Percentiles rank a stretch among this genome's conserved stretches.
Evolutionary conservation across 53 echinoderm and acorn worm genomes (phyloP).

Genomic region (Arbacia lixula): DNA sequence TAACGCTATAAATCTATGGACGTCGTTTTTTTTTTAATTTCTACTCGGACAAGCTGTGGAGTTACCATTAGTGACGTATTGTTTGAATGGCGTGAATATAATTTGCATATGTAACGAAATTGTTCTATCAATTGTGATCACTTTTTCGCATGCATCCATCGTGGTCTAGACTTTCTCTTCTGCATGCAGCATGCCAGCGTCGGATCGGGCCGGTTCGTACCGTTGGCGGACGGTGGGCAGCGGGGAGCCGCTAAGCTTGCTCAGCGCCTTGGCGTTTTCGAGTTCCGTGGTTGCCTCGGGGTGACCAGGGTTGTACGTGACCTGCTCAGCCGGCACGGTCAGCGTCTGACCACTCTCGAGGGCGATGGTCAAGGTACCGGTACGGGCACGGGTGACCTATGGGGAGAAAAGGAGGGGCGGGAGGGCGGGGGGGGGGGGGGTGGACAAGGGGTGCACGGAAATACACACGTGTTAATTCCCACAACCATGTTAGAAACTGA

Average conservation of each 20-base stretch:
- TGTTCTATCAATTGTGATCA: too few relatives aligned
- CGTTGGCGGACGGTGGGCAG: constrained; percentile 45
- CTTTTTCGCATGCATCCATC: neutral
- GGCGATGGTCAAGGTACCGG: constrained; percentile 80
- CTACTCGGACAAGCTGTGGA: too few relatives aligned
- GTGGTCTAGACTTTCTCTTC: neutral
- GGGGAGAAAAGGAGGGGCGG: neutral
- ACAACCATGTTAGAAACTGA: constrained; percentile 9
- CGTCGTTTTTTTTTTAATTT: too few relatives aligned
- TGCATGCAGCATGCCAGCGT: too few relatives aligned
- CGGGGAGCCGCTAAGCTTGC: constrained; percentile 58
- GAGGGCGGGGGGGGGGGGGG: neutral
- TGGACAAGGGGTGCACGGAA: neutral
- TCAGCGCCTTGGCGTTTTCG: constrained; percentile 48
- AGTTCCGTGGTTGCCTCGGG: constrained; percentile 7
- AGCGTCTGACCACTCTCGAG: constrained; percentile 76
- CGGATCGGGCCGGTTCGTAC: too few relatives aligned
- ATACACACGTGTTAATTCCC: neutral
- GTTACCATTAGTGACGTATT: too few relatives aligned
- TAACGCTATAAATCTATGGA: too few relatives aligned
- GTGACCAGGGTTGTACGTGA: constrained; percentile 71
- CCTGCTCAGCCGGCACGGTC: constrained; percentile 74
- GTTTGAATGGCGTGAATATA: too few relatives aligned
- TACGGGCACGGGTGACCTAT: constrained; percentile 71
- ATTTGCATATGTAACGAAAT: too few relatives aligned